Evolutionary conservation across 2,888 invertebrate species (phyloP).

Genomic region (Hemithea aestivaria): DNA sequence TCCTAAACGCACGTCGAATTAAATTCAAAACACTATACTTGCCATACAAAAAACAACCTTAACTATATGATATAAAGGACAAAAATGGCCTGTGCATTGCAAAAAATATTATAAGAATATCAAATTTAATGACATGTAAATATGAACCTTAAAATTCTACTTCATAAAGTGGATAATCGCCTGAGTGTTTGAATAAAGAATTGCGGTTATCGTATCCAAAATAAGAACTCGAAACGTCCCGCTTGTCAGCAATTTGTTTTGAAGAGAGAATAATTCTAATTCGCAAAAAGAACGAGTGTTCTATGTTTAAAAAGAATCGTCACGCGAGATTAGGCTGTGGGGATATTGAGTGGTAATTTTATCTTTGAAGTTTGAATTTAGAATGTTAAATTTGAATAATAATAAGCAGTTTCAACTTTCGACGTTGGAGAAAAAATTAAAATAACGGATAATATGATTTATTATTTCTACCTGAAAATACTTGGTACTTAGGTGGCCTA

Average conservation of each 20-base stretch:
- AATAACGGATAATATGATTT: no score
- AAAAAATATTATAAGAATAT: no score
- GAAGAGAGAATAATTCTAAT: conserved; percentile 76
- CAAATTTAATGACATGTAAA: no score
- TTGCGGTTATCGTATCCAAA: conserved; percentile 62
- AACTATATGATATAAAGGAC: no score
- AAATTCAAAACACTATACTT: conserved; percentile 48
- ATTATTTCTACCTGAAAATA: no score
- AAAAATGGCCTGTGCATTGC: no score
- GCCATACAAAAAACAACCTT: conserved; percentile 25
- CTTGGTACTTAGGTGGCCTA: no score
- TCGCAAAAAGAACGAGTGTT: conserved; percentile 72
- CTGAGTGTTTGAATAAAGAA: conserved; percentile 2
- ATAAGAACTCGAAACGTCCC: conserved; percentile 65
- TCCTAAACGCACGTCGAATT: conserved; percentile 61
- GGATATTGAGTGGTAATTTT: conserved; percentile 16
- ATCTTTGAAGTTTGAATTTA: no score
- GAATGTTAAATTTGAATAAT: no score
- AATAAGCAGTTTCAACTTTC: no score
- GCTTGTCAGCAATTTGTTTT: conserved; percentile 78
- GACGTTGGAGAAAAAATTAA: no score
- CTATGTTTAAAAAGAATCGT: conserved; percentile 74
- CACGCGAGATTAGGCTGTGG: conserved; percentile 60
- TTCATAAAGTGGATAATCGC: conserved; percentile 31
- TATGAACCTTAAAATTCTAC: no score